Base-by-base conservation (phyloP, 2,113 vertebrate species). In the Oreochromis tanganicae region DNA sequence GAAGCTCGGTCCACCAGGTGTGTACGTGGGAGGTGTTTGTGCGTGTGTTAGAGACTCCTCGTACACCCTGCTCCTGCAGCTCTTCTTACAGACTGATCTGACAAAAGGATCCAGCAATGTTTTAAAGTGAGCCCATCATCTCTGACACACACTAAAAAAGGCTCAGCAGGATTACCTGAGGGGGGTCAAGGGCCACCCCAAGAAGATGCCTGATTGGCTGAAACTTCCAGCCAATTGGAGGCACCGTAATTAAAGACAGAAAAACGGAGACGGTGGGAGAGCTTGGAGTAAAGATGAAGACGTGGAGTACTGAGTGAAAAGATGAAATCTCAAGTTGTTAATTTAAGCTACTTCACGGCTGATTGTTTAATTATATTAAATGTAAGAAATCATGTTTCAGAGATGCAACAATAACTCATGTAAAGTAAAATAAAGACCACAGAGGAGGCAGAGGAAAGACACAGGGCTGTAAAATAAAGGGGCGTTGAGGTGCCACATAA, bases 71-170 rank as follows among this genome's bases (percentile, higher is more conserved):
- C 86, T 79, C 88, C 84, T 85, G 85, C 3, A 80, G 90, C 84
- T 90, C 73, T 84, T 71, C 89, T 86, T 86, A 92, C 88, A 90
- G 91, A 92, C 88, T 96, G 94, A 55, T 68, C 88, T 29, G 75
- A 27, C 5, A 7, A 11, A 63, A 75, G 80, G 82, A 78, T 41
- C 32, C 71, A 78, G 9, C 85, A 75, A 21, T 87, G 91, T 95
- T 97, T 96, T 96, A 96, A 97, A 95, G 93, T 21, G 19, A 87
- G 89, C 82, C 84, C 57, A 13, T 84, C 73, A 46, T 83, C 83
- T 81, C 68, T 43, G 52, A 52, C 59, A 41, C 61, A n/a, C 83
- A 79, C 84, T 89, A 80, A 90, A 89, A 85, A 89, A 84, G 54
- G 2, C 86, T 81, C 50, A 55, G 55, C 66, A 4, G 27, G 17